Base-by-base conservation (phyloP, 2,888 invertebrate species). In the Petrophora chlorosata region DNA sequence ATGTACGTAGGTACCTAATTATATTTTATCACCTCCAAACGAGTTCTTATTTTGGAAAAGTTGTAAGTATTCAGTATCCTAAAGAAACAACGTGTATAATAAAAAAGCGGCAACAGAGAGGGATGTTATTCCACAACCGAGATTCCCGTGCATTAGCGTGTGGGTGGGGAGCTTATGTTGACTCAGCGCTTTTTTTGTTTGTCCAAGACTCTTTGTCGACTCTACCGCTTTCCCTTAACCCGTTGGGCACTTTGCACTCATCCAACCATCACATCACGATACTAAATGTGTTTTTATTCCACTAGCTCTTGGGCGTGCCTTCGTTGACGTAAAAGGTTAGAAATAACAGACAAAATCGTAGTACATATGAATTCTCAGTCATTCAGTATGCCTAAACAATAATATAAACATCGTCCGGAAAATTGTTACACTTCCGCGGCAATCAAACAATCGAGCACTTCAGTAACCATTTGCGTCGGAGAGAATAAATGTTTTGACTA, bases 101-200 rank as follows among this genome's bases (percentile, higher is more conserved):
- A 48, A 45, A 50, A 46, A 15, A 36, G 38, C 29, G 39, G 40
- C 38, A 34, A 25, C 7, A 7, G 43, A 42, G 57, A 58, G 51
- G 57, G 55, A 59, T 64, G 5, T n/a, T n/a, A 60, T 59, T 63
- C 44, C 58, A 57, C 51, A 55, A 49, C 58, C 60, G 56, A 67
- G 71, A 72, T 76, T 72, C 72, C 67, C 69, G 50, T 77, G 76
- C 77, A 85, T 85, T 85, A 85, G 73, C 80, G 75, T 70, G 73
- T 76, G 71, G 72, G 63, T 76, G 71, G 71, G 72, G 63, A 77
- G 71, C 63, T 70, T 67, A 64, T 80, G 76, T 85, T 85, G 82
- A 70, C 77, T 73, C 68, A 72, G 65, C 70, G 76, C 76, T 74
- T 73, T 78, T 76, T 70, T 70, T 80, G 70, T 82, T 83, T 82